Conservation (phyloP, 2,113 vertebrate genomes). For the Haemorhous mexicanus region DNA sequence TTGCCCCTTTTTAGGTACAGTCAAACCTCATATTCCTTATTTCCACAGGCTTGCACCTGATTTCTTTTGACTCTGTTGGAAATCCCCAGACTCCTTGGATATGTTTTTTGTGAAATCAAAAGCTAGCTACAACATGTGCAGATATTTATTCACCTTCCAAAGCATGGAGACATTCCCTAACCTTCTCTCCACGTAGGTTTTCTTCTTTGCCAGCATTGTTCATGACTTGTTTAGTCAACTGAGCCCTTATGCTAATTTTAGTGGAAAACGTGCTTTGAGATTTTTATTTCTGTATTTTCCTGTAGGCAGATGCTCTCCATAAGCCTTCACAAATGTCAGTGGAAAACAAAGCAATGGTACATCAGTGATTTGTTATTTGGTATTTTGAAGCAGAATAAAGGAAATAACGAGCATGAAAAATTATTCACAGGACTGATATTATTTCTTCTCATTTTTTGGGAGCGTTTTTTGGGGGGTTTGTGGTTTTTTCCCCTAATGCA, state of each 20-base stretch:
- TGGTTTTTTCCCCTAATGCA: neutral
- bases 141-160: neutral
- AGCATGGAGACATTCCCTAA: neutral
- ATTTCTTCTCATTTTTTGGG: neutral
- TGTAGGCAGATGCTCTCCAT: slow-evolving; percentile 25
- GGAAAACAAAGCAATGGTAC: neutral
- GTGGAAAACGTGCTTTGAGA: neutral
- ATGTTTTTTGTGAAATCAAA: neutral
- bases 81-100: neutral
- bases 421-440: slow-evolving; percentile 14
- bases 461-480: neutral
- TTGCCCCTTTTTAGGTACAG: neutral
- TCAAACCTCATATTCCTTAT: neutral
- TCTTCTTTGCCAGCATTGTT: neutral
- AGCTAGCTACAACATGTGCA: neutral
- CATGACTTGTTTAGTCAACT: neutral
- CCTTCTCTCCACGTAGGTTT: fast-evolving
- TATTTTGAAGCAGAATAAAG: slow-evolving; percentile 23
- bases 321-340: slow-evolving; percentile 36
- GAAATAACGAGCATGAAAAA: neutral
- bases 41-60: neutral
- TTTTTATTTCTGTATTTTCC: slow-evolving; percentile 42
- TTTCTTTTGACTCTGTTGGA: neutral
- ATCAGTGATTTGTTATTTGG: neutral
- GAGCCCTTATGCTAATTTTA: slow-evolving; percentile 21